Evolutionary conservation across 2,113 vertebrate genomes (phyloP), one percentile per base, ranked within the genome.

Genomic region (Corythaeola cristata): DNA sequence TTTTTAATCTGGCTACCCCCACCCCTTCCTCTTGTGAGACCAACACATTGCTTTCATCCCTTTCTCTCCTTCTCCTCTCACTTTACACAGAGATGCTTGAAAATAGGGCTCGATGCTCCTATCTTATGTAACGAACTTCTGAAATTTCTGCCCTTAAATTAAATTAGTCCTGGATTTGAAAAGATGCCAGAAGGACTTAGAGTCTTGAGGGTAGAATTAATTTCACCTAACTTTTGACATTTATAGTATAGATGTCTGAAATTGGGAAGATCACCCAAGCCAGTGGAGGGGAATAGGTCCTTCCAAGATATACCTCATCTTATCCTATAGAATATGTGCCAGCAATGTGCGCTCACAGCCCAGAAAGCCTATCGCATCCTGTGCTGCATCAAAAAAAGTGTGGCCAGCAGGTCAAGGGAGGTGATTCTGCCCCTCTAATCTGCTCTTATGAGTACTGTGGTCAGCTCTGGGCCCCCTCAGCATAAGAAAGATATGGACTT

Each of bases 41-140:
- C 96, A 96, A 97, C 96, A 97, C 96, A 93, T 97, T 96, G 58
- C 96, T 97, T 96, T 95, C 93, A 78, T 96, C 72, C 93, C 74
- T 94, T 97, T 96, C 96, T 95, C 96, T 97, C 96, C 96, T 95
- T 96, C 50, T 97, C 37, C 91, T 97, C 96, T 95, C 96, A 97
- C 96, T 95, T 96, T 95, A 91, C 93, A 92, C 47, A 96, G 94
- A 95, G 58, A 94, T 95, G 62, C 87, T 95, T 95, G 95, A 97
- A 97, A 96, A 97, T 96, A 91, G 96, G 93, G 93, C 94, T 97
- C 0, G 26, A 68, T 87, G 89, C 91, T 97, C 86, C 27, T 76
- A 22, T 75, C 86, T 97, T 96, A 96, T 4, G 26, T 97, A 97
- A 96, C 59, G 0, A 93, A 88, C 77, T 97, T 95, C 94, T 97